These are phyloP conservation scores for Alauda arvensis DNA, from an alignment of 2,797 vertebrate genomes.

Conservation along the genomic window DNA sequence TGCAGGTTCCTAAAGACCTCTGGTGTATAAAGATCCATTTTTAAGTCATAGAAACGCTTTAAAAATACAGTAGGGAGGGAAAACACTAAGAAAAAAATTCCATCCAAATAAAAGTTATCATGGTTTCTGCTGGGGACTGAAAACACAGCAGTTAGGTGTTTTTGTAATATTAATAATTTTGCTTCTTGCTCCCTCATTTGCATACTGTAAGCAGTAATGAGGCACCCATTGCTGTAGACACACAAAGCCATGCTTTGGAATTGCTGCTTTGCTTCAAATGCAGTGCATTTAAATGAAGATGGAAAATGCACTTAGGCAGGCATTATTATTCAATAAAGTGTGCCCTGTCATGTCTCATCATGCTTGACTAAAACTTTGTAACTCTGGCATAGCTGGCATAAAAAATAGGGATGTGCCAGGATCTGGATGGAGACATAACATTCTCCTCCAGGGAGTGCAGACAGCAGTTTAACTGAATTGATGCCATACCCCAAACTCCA, in stretches of 20 bases:
- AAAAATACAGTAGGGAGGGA: slow-evolving; percentile 35
- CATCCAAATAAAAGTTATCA: neutral
- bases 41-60: slow-evolving; percentile 38
- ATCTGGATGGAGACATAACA: slow-evolving; percentile 30
- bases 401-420: slow-evolving; percentile 40
- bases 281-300: slow-evolving; percentile 31
- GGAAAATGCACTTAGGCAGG: slow-evolving; percentile 39
- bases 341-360: slow-evolving; percentile 44
- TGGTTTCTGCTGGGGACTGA: neutral
- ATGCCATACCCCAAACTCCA: neutral
- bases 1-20: slow-evolving; percentile 32
- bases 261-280: slow-evolving; percentile 27
- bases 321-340: slow-evolving; percentile 39
- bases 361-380: slow-evolving; percentile 46
- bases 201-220: neutral
- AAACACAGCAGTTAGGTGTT: neutral
- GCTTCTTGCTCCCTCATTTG: slow-evolving; percentile 13
- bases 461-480: slow-evolving; percentile 7
- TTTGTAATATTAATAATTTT: neutral
- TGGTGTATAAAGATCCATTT: slow-evolving; percentile 22
- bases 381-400: slow-evolving; percentile 40
- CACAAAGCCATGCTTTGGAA: neutral
- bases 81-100: neutral
- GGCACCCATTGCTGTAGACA: neutral
- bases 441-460: neutral